phyloP scores from a whole-genome alignment of 92 coral and sea anemone species.

The Hydrozoanthus gracilis region DNA sequence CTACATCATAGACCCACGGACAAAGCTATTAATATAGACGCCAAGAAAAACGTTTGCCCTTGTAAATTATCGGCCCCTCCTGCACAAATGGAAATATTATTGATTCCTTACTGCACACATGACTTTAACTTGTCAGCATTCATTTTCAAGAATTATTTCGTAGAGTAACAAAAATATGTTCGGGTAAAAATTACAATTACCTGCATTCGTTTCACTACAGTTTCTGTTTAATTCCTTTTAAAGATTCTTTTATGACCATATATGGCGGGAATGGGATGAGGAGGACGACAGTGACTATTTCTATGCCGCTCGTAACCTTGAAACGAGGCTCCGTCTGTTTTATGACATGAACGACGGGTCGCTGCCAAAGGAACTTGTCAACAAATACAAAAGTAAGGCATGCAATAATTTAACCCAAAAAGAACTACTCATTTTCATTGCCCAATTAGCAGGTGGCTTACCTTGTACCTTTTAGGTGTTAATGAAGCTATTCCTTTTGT shows the following conservation, averaged over 20 bases:
- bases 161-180: background rate
- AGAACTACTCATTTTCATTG: no score
- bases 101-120: no score
- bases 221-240: background rate
- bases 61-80: no score
- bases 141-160: no score
- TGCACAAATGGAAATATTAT: no score
- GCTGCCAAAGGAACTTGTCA: constrained; percentile 81
- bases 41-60: no score
- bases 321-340: constrained; percentile 80
- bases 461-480: no score
- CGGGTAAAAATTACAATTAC: background rate
- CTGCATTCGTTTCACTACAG: background rate
- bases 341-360: constrained; percentile 87
- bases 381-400: constrained; percentile 79
- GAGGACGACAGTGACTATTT: constrained; percentile 88
- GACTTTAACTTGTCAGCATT: no score
- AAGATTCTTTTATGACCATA: constrained; percentile 92
- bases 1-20: no score
- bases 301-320: constrained; percentile 74
- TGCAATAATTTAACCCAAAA: background rate
- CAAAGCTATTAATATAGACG: no score
- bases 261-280: constrained; percentile 97
- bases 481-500: no score
- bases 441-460: no score